These are phyloP conservation scores for Platycheirus rosarum DNA, from an alignment of 2,888 invertebrate species.

Conservation along the genomic window DNA sequence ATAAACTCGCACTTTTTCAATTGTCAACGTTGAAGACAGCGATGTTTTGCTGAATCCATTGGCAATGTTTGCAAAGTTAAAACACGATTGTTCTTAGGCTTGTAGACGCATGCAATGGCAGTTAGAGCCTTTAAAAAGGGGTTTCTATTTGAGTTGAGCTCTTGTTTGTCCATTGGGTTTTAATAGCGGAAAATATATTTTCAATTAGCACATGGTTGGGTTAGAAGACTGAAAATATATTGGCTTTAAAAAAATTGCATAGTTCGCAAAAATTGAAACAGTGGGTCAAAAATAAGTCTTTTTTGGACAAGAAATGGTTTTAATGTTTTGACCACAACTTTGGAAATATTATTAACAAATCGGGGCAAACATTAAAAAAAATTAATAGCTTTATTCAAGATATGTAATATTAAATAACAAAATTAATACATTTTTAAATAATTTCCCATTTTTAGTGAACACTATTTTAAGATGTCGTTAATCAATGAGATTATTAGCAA, in stretches of 20 bases:
- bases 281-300: neutral
- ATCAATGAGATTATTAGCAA: too few species aligned
- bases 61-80: conserved; percentile 40
- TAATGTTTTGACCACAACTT: too few species aligned
- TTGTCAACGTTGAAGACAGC: conserved; percentile 58
- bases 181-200: conserved; percentile 41
- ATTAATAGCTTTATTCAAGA: too few species aligned
- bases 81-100: conserved; percentile 60
- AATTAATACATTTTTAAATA: too few species aligned
- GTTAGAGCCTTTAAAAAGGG: conserved; percentile 57
- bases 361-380: too few species aligned
- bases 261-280: too few species aligned
- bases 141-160: conserved; percentile 50
- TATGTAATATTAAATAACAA: too few species aligned
- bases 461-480: too few species aligned
- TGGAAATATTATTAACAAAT: too few species aligned
- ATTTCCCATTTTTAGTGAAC: too few species aligned
- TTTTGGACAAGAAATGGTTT: neutral
- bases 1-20: conserved; percentile 74
- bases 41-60: conserved; percentile 1
- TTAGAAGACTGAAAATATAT: neutral
- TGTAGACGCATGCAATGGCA: conserved; percentile 49
- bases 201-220: conserved; percentile 39
- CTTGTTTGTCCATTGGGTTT: conserved; percentile 41
- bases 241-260: conserved; percentile 31